Conservation (phyloP, 2,113 vertebrate species). For the Elephas maximus region DNA sequence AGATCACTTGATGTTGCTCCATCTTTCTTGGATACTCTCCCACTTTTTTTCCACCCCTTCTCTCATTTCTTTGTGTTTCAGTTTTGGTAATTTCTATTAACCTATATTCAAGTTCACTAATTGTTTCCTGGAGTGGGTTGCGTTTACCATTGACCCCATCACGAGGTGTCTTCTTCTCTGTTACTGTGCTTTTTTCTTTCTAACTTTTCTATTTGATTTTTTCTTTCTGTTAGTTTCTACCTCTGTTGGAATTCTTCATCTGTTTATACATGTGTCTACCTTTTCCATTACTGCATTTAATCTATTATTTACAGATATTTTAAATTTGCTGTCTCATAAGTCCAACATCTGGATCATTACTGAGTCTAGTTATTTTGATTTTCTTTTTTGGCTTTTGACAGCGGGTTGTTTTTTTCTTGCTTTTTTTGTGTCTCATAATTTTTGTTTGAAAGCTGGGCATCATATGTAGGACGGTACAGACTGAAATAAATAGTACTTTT, state of each 20-base stretch:
- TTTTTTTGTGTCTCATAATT: not conserved
- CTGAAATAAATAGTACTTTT: not conserved
- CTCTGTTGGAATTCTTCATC: not conserved
- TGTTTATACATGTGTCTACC: not conserved
- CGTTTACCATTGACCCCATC: not conserved
- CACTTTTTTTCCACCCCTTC: too few relatives aligned
- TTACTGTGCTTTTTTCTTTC: not conserved
- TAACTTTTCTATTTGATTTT: not conserved
- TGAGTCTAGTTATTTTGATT: not conserved
- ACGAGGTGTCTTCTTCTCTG: too few relatives aligned
- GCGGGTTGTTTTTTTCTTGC: not conserved
- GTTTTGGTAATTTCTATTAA: not conserved
- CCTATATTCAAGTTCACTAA: not conserved
- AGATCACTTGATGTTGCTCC: not conserved
- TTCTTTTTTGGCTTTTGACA: not conserved
- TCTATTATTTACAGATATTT: not conserved
- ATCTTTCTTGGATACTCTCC: not conserved
- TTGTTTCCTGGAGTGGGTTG: not conserved
- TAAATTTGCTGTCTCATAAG: not conserved
- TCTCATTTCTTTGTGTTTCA: not conserved
- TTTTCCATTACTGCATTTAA: not conserved
- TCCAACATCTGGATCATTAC: not conserved
- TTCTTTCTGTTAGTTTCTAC: not conserved
- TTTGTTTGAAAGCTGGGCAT: not conserved
- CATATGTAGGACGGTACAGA: not conserved